Percentiles rank a stretch among this genome's conserved stretches.
These are phyloP conservation scores for Ictalurus furcatus DNA, from an alignment of 2,113 vertebrate genomes.

Conservation along the genomic window DNA sequence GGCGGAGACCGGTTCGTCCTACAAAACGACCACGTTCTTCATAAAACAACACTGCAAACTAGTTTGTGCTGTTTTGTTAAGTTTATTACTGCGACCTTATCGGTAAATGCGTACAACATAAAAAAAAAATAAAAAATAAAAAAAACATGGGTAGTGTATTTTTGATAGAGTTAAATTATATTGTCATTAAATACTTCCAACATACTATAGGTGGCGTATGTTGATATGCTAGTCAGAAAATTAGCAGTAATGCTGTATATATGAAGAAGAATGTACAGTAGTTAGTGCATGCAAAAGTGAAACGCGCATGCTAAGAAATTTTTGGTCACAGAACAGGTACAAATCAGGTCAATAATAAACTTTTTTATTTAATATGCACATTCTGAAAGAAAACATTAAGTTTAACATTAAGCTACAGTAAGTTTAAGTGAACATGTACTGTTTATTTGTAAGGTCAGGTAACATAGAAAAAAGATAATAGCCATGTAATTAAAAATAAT, in stretches of 20 bases:
- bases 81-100: not conserved
- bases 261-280: not conserved
- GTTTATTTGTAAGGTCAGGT: not conserved
- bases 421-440: not conserved
- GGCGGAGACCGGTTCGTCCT: slow-evolving; percentile 47
- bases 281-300: not conserved
- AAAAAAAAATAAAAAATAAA: too few species aligned
- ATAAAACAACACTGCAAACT: not conserved
- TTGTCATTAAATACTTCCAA: not conserved
- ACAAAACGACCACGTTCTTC: not conserved
- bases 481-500: not conserved
- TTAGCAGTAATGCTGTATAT: not conserved
- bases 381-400: too few species aligned
- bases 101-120: not conserved
- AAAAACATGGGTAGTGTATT: not conserved
- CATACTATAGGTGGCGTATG: not conserved
- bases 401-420: too few species aligned
- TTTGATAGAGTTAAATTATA: not conserved
- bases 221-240: not conserved
- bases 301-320: not conserved
- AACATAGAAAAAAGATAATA: not conserved
- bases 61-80: too few species aligned
- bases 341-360: too few species aligned
- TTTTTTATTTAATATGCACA: not conserved
- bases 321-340: not conserved